phyloP scores from a whole-genome alignment of 2,888 invertebrate species.

The Actias luna region DNA sequence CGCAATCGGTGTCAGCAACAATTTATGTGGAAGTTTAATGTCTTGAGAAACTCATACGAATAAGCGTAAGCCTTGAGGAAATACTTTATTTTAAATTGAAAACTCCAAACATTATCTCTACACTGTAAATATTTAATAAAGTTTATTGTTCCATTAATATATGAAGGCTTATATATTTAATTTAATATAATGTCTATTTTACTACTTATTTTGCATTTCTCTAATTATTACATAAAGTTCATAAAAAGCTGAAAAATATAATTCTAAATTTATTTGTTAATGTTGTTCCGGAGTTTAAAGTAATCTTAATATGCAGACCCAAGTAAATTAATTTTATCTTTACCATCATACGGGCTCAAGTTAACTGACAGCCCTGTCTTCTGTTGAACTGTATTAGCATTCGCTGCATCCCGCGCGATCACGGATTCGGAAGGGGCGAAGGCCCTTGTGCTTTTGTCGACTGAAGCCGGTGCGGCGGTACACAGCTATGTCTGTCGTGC shows the following conservation, averaged over 20 bases:
- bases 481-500: slow-evolving; percentile 68
- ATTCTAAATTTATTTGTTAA: neutral
- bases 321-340: slow-evolving; percentile 1
- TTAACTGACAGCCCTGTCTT: slow-evolving; percentile 14
- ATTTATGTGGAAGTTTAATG: neutral
- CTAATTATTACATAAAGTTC: too few species aligned
- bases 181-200: too few species aligned
- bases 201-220: too few species aligned
- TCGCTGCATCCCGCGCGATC: slow-evolving; percentile 76
- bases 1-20: neutral
- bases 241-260: too few species aligned
- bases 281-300: neutral
- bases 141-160: too few species aligned
- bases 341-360: slow-evolving; percentile 11
- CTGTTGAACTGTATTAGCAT: slow-evolving; percentile 53
- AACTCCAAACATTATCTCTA: neutral
- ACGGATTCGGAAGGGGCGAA: slow-evolving; percentile 77
- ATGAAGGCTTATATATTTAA: too few species aligned
- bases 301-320: neutral
- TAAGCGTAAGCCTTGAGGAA: neutral
- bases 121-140: neutral
- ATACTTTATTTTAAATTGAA: neutral
- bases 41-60: neutral
- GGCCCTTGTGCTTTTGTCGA: slow-evolving; percentile 68
- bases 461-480: slow-evolving; percentile 9